Base-by-base conservation (phyloP, 2,113 vertebrate genomes). In the Petroica traversi region DNA sequence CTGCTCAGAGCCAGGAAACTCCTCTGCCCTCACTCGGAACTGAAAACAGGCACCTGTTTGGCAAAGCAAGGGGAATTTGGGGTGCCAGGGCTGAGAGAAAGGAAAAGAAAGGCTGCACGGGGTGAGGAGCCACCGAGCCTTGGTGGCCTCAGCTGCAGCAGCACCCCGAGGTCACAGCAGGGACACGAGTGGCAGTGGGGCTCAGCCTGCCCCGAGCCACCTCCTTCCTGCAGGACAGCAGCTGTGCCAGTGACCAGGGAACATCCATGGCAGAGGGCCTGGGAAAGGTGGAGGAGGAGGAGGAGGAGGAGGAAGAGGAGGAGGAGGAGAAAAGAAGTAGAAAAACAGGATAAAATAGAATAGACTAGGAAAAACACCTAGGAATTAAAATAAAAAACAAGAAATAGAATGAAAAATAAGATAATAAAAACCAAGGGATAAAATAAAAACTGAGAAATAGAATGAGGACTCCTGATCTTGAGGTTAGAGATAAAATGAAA, bases 221-320 rank as follows among this genome's bases (percentile, higher is more conserved):
- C 6, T 8, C 61, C 76, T 25, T 5, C 25, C 48, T 8, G 31
- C 76, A 66, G 76, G 40, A 66, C 49, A 79, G 40, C n/a, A 25
- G 0, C 26, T 20, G n/a, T 22, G 6, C 51, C 12, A 6, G 8
- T 18, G 28, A 12, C 22, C 52, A 26, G 63, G 51, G 41, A 58
- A 18, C 41, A 68, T 11, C 6, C 0, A 8, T 3, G 5, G 48
- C 2, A 18, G 34, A 28, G 40, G 11, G 34, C 41, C 14, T 25
- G 5, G 23, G 18, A 28, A n/a, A 38, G 13, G n/a, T 45, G 20
- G 9, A 55, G 23, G 18, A 51, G 9, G 16, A 33, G 26, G 16
- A 41, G 41, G 41, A 41, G 41, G 41, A 48, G 11, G 18, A 14
- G 8, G 29, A 61, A 8, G 41, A 64, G 14, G 36, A 29, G 12